A percentile compares a stretch with the other conserved stretches of the same genome.
Conservation (phyloP, 2,888 invertebrate genomes). For the Metalampra italica region DNA sequence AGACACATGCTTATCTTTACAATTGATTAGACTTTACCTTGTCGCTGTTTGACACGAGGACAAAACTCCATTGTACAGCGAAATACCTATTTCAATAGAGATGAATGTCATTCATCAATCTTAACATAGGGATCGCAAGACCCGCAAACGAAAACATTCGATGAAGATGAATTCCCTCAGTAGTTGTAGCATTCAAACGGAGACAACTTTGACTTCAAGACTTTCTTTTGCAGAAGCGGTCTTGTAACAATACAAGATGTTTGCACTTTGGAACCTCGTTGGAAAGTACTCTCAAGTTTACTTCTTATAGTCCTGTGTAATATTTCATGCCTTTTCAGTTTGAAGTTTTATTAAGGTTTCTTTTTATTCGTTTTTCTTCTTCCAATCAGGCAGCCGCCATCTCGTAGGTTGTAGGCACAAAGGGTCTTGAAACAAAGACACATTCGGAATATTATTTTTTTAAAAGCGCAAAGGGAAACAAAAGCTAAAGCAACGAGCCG, state of each 20-base stretch:
- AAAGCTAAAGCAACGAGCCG: constrained; percentile 18
- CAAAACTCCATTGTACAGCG: not conserved
- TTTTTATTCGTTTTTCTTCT: not conserved
- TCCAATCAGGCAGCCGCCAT: constrained; percentile 7
- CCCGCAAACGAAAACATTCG: too few species aligned
- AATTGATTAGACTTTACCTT: constrained; percentile 6
- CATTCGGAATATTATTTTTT: constrained; percentile 22
- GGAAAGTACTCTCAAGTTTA: not conserved
- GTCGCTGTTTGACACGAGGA: not conserved
- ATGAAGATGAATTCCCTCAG: too few species aligned
- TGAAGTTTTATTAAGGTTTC: not conserved
- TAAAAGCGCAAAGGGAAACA: constrained; percentile 21
- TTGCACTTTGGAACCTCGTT: not conserved
- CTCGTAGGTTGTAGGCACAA: constrained; percentile 5
- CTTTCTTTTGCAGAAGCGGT: too few species aligned
- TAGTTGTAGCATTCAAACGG: too few species aligned
- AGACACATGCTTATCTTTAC: too few species aligned
- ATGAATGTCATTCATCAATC: constrained; percentile 5
- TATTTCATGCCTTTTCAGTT: not conserved
- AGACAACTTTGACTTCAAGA: too few species aligned
- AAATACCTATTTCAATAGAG: constrained; percentile 1
- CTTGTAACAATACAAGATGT: too few species aligned
- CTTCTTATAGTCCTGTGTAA: not conserved
- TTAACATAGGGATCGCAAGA: too few species aligned
- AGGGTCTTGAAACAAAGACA: constrained; percentile 17